These are phyloP conservation scores for Peromyscus attwateri DNA, from an alignment of 2,797 vertebrate genomes.

Conservation along the genomic window DNA sequence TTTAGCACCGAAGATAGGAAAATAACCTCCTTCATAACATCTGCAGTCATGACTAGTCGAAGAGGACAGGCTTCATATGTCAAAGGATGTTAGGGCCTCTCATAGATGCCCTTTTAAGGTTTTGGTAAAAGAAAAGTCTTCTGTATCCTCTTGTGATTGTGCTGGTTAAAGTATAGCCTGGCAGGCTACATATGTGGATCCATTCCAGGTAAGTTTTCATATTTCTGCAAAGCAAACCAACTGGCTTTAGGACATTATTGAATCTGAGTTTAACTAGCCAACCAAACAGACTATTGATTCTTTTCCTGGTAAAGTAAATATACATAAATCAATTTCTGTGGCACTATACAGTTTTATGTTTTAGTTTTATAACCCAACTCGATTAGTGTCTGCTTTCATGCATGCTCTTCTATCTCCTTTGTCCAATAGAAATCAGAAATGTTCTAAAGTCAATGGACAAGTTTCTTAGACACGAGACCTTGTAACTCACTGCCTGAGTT, in stretches of 20 bases:
- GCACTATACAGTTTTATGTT: neutral
- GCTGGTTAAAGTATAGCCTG: too few relatives aligned
- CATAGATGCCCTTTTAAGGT: neutral
- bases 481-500: neutral
- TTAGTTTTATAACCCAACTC: neutral
- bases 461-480: neutral
- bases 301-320: neutral
- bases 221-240: neutral
- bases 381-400: neutral
- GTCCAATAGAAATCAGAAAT: neutral
- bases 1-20: neutral
- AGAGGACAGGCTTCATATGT: neutral
- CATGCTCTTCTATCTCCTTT: neutral
- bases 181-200: neutral
- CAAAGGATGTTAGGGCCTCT: neutral
- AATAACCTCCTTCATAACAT: neutral
- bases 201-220: neutral
- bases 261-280: slow-evolving; percentile 27
- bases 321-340: neutral
- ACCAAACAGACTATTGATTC: slow-evolving; percentile 20
- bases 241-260: neutral
- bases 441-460: neutral
- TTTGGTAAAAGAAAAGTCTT: neutral
- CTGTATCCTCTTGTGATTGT: neutral
- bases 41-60: neutral